Evolutionary conservation across 2,888 invertebrate species (phyloP).

Genomic region (Standfussiana lucernea): DNA sequence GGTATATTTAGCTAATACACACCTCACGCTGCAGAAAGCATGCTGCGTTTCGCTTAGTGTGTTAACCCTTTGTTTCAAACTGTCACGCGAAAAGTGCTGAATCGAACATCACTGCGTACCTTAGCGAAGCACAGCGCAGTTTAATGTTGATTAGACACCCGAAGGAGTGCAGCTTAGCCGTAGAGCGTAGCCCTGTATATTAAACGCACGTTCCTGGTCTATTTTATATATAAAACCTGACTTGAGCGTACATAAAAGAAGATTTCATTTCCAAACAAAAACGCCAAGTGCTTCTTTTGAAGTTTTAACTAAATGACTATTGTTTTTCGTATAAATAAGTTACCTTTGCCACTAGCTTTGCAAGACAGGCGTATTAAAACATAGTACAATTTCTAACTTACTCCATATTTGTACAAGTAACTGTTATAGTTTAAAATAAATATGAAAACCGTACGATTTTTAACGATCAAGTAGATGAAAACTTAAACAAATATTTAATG

Average conservation of each 20-base stretch:
- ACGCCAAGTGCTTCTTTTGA: constrained; percentile 39
- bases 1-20: not conserved
- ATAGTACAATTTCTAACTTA: constrained; percentile 69
- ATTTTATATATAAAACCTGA: constrained; percentile 3
- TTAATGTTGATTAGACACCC: not conserved
- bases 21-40: not conserved
- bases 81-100: not conserved
- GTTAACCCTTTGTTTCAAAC: not conserved
- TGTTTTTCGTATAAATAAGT: constrained; percentile 37
- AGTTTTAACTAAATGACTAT: constrained; percentile 45
- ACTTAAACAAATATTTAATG: constrained; percentile 53
- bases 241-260: constrained; percentile 36
- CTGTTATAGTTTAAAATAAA: constrained; percentile 55
- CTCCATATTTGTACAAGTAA: constrained; percentile 62
- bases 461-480: constrained; percentile 65
- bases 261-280: constrained; percentile 3
- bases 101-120: not conserved
- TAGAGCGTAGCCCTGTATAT: not conserved
- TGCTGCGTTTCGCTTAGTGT: not conserved
- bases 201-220: not conserved
- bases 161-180: not conserved
- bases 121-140: not conserved
- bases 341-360: constrained; percentile 26
- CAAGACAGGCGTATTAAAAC: constrained; percentile 46
- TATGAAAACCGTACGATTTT: constrained; percentile 42